Percentiles rank a stretch among this genome's conserved stretches.
These are phyloP conservation scores for Norana najaformis DNA, from an alignment of 2,888 invertebrate species.

Conservation along the genomic window DNA sequence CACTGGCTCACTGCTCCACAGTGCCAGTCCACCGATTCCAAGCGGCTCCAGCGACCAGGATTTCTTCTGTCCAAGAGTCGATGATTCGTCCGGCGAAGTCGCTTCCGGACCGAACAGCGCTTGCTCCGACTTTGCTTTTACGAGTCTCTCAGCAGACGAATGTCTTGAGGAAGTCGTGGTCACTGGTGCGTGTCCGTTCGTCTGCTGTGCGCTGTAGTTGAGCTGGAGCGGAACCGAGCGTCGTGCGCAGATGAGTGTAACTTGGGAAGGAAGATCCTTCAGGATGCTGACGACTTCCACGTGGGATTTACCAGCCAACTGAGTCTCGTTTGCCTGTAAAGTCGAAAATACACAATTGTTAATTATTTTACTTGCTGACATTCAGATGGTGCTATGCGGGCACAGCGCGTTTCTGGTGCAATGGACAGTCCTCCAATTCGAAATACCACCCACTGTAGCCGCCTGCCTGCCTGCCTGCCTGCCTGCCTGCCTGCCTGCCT, in stretches of 20 bases:
- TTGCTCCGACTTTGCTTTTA: constrained; percentile 91
- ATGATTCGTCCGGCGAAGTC: background rate
- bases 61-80: constrained; percentile 49
- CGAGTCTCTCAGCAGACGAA: constrained; percentile 69
- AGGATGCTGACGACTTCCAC: constrained; percentile 90
- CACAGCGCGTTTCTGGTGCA: too few relatives aligned
- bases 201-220: background rate
- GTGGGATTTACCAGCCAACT: constrained; percentile 83
- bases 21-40: constrained; percentile 70
- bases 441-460: too few relatives aligned
- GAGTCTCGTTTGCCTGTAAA: constrained; percentile 81
- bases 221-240: constrained; percentile 37
- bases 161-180: background rate
- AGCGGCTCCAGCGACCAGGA: constrained; percentile 85
- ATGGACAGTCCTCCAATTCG: too few relatives aligned
- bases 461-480: too few relatives aligned
- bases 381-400: too few relatives aligned
- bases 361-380: background rate
- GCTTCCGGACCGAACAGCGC: constrained; percentile 67
- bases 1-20: constrained; percentile 93
- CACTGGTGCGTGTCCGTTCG: background rate
- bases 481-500: too few relatives aligned
- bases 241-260: constrained; percentile 86
- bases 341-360: background rate
- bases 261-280: constrained; percentile 85